phyloP scores from a whole-genome alignment of 2,888 invertebrate genomes.

The Nezara viridula region DNA sequence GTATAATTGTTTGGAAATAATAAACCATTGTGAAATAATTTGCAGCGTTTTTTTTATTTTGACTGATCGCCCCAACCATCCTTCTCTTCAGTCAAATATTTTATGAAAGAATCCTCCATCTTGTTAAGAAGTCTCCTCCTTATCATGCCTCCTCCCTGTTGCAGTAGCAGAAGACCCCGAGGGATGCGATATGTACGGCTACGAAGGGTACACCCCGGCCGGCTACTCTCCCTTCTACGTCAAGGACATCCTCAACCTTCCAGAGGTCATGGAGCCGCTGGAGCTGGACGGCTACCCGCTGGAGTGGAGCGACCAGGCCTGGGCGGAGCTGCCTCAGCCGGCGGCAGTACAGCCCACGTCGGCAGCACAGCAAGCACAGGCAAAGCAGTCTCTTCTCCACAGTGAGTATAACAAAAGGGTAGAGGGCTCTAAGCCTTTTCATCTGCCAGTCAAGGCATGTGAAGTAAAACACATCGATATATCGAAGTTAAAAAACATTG shows the following conservation, averaged over 20 bases:
- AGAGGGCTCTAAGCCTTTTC: too few relatives aligned
- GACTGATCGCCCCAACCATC: too few relatives aligned
- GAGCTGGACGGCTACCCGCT: conserved; percentile 50
- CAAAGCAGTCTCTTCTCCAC: neutral
- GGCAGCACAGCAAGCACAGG: neutral
- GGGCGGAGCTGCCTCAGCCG: conserved; percentile 4
- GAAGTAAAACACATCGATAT: too few relatives aligned
- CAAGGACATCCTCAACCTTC: conserved; percentile 67
- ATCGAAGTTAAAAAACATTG: too few relatives aligned
- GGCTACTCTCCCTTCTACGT: conserved; percentile 68
- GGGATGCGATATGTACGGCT: conserved; percentile 55
- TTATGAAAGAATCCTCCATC: too few relatives aligned
- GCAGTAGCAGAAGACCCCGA: neutral
- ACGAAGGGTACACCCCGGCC: conserved; percentile 23
- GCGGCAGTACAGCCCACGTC: neutral
- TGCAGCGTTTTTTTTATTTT: too few relatives aligned
- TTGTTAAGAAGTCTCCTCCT: too few relatives aligned
- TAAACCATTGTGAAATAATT: too few relatives aligned
- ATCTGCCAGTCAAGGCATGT: too few relatives aligned
- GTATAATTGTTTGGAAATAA: too few relatives aligned
- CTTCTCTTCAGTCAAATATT: too few relatives aligned
- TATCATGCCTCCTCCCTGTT: too few relatives aligned
- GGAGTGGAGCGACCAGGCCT: conserved; percentile 51
- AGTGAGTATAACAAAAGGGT: neutral
- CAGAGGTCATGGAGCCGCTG: conserved; percentile 58